Evolutionary conservation across 2,888 invertebrate genomes (phyloP).

Genomic region (Brachypterus glaber): DNA sequence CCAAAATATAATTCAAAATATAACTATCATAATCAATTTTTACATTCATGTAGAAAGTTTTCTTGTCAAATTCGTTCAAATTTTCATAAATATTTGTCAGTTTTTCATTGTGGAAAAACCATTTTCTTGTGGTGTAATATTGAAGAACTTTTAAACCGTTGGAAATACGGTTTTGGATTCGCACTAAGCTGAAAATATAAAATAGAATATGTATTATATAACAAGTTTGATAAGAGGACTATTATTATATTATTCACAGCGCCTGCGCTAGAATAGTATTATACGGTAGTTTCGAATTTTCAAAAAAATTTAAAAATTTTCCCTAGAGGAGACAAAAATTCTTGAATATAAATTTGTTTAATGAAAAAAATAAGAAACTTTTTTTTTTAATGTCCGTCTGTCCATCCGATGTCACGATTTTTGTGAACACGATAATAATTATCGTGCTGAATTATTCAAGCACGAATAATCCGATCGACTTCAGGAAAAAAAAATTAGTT

Average conservation of each 20-base stretch:
- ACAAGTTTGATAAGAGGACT: background rate
- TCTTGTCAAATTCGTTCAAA: conserved; percentile 47
- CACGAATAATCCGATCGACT: too few relatives aligned
- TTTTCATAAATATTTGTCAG: conserved; percentile 45
- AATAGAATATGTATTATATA: background rate
- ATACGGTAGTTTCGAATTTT: too few relatives aligned
- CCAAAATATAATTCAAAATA: conserved; percentile 63
- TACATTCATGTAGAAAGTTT: conserved; percentile 51
- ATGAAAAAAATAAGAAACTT: too few relatives aligned
- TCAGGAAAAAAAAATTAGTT: too few relatives aligned
- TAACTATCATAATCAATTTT: conserved; percentile 55
- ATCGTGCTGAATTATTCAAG: too few relatives aligned
- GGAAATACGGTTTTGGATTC: conserved; percentile 52
- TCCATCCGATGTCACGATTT: too few relatives aligned
- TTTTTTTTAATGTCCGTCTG: too few relatives aligned
- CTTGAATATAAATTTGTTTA: too few relatives aligned
- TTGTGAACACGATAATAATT: background rate
- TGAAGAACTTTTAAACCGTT: conserved; percentile 58
- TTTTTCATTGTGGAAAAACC: conserved; percentile 64
- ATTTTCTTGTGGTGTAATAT: conserved; percentile 73
- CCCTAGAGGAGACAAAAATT: background rate
- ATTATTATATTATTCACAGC: too few relatives aligned
- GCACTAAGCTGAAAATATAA: conserved; percentile 48
- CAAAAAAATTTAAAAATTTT: conserved; percentile 1
- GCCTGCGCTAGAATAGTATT: too few relatives aligned